A percentile compares a stretch with the other conserved stretches of the same genome.
phyloP scores from a whole-genome alignment of 2,113 vertebrate species.

The Corythornis cristatus region DNA sequence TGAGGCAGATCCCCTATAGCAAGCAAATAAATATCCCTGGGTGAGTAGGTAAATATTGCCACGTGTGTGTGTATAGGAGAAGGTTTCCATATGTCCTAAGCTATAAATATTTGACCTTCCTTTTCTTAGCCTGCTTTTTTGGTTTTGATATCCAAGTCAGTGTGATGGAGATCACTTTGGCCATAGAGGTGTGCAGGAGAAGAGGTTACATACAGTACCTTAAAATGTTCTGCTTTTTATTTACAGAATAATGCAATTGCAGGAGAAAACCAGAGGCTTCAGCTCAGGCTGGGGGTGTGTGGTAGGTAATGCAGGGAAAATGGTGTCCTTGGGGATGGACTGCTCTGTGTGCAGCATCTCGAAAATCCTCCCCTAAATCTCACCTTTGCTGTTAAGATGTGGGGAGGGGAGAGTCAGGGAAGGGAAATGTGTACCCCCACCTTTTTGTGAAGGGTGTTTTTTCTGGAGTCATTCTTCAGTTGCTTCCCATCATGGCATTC shows the following conservation, averaged over 20 bases:
- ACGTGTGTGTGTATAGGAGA: fast-evolving
- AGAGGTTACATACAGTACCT: neutral
- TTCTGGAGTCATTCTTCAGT: neutral
- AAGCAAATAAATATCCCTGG: neutral
- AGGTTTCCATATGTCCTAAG: neutral
- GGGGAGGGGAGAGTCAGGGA: too few relatives aligned
- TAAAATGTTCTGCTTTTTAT: neutral
- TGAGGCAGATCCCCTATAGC: neutral
- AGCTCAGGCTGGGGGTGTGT: neutral
- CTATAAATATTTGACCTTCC: neutral
- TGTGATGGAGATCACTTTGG: neutral
- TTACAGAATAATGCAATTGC: fast-evolving
- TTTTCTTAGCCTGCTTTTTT: neutral
- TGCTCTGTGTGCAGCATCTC: neutral
- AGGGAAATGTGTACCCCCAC: fast-evolving
- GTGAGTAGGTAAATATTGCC: neutral
- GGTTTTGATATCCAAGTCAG: fast-evolving
- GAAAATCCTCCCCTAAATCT: fast-evolving
- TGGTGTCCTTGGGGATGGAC: neutral
- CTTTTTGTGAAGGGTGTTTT: neutral
- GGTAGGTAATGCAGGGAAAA: neutral
- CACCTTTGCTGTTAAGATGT: neutral
- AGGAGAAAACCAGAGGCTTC: neutral
- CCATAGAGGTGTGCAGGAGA: neutral
- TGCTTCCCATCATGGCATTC: neutral